A percentile compares a stretch with the other conserved stretches of the same genome.
Conservation (phyloP, 2,797 vertebrate species). For the Chiloscyllium punctatum region DNA sequence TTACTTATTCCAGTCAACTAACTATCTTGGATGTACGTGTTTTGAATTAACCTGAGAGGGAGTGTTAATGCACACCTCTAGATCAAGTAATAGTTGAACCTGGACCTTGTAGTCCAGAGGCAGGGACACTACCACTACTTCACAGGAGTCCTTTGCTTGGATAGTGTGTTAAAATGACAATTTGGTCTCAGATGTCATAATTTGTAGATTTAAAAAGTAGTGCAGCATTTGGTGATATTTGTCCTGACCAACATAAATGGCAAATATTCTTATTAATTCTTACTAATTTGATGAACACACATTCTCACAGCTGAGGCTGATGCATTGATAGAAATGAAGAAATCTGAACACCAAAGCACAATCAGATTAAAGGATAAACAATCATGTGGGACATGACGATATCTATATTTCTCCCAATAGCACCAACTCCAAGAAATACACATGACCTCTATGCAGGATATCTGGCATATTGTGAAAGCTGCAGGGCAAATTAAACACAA, state of each 20-base stretch:
- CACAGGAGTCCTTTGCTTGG: background rate
- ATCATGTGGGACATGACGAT: background rate
- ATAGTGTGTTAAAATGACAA: background rate
- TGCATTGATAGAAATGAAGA: background rate
- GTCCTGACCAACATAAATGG: background rate
- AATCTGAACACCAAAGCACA: background rate
- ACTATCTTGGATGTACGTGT: no score
- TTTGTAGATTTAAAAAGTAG: background rate
- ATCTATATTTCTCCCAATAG: background rate
- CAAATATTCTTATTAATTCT: background rate
- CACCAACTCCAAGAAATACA: background rate
- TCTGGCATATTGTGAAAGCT: background rate
- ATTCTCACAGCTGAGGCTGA: background rate
- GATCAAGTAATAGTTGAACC: no score
- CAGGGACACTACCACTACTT: background rate
- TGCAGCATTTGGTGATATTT: background rate
- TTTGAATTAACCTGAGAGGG: no score
- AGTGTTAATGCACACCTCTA: no score
- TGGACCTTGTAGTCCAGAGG: no score
- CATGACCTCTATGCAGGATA: background rate
- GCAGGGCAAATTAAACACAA: background rate
- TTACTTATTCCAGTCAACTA: no score
- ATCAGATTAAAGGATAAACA: background rate
- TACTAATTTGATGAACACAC: background rate
- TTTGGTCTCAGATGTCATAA: background rate